Percentiles rank a stretch among this genome's conserved stretches.
phyloP scores from a whole-genome alignment of 2,797 vertebrate genomes.

The Rhinichthys osculus region DNA sequence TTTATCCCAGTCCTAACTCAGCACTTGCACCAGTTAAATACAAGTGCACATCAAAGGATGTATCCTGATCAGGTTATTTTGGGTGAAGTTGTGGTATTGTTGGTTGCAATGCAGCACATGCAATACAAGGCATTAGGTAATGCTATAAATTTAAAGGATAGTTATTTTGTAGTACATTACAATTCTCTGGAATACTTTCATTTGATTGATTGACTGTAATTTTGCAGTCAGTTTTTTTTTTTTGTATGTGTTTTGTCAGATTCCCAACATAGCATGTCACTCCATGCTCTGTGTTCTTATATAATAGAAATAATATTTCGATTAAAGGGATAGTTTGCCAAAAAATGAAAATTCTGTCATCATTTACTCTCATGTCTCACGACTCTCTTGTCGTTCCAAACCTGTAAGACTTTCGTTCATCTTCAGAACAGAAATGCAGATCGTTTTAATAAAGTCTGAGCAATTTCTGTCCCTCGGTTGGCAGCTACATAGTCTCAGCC shows the following conservation, averaged over 20 bases:
- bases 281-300: background rate
- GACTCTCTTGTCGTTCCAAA: no score
- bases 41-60: conserved; percentile 72
- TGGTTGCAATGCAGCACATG: conserved; percentile 35
- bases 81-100: conserved; percentile 59
- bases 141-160: background rate
- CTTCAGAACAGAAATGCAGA: no score
- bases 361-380: no score
- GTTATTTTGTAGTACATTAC: background rate
- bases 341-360: no score
- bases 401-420: no score
- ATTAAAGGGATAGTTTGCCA: background rate
- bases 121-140: conserved; percentile 2
- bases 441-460: no score
- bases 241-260: background rate
- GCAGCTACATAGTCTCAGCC: no score
- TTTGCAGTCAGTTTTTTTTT: background rate
- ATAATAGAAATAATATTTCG: background rate
- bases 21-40: conserved; percentile 67
- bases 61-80: conserved; percentile 66
- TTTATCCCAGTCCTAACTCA: conserved; percentile 68
- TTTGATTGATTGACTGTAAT: background rate
- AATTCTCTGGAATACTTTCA: background rate
- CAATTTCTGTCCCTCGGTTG: no score
- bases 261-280: background rate